Percentiles rank a stretch among this genome's conserved stretches.
These are phyloP conservation scores for Teinopalpus imperialis DNA, from an alignment of 2,888 invertebrate species.

Conservation along the genomic window DNA sequence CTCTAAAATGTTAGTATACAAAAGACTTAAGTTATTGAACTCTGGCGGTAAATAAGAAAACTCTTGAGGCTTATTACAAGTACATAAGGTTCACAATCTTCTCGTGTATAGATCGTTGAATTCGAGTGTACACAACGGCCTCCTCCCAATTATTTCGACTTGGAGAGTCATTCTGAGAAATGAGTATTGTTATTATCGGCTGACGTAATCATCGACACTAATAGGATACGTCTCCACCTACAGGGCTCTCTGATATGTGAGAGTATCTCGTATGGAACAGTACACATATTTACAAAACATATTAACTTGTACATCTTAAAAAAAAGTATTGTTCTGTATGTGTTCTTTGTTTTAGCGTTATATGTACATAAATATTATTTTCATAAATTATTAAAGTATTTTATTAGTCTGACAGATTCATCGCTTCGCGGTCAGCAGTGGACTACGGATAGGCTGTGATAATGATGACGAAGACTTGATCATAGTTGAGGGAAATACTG, in stretches of 20 bases:
- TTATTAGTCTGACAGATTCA: too few relatives aligned
- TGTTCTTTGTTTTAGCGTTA: neutral
- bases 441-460: too few relatives aligned
- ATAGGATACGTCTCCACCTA: slow-evolving; percentile 21
- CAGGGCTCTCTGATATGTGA: slow-evolving; percentile 11
- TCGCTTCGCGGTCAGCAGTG: too few relatives aligned
- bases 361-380: too few relatives aligned
- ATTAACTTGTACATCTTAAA: slow-evolving; percentile 4
- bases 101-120: too few relatives aligned
- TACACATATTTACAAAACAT: slow-evolving; percentile 11
- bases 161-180: slow-evolving; percentile 30
- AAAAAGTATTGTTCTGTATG: slow-evolving; percentile 6
- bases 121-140: slow-evolving; percentile 18
- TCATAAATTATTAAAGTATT: too few relatives aligned
- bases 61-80: too few relatives aligned
- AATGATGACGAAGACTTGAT: too few relatives aligned
- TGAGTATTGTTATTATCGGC: slow-evolving; percentile 29
- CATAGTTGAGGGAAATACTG: too few relatives aligned
- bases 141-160: slow-evolving; percentile 27
- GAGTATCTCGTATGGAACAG: slow-evolving; percentile 9
- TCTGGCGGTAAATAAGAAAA: slow-evolving; percentile 18
- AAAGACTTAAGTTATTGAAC: slow-evolving; percentile 14
- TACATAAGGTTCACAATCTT: too few relatives aligned
- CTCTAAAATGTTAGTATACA: neutral
- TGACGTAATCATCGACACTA: slow-evolving; percentile 28